Evolutionary conservation across 2,113 vertebrate genomes (phyloP).

Genomic region (Scalopus aquaticus): DNA sequence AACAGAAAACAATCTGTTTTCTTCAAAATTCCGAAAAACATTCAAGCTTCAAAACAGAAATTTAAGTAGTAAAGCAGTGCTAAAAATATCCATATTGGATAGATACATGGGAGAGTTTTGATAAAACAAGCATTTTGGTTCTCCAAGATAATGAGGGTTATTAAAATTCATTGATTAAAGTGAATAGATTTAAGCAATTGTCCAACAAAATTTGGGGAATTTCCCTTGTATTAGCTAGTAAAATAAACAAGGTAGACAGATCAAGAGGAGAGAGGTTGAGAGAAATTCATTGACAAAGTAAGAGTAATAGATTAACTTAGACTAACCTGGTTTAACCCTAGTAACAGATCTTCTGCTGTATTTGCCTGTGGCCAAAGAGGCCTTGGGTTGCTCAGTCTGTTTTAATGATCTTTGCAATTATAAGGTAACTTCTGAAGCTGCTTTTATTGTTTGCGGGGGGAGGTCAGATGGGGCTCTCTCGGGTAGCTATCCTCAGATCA

Average conservation of each 20-base stretch:
- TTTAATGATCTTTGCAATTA: slow-evolving; percentile 35
- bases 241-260: slow-evolving; percentile 38
- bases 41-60: slow-evolving; percentile 24
- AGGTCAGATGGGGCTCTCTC: neutral
- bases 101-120: slow-evolving; percentile 1
- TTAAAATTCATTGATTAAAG: slow-evolving; percentile 46
- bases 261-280: neutral
- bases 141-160: neutral
- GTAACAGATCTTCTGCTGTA: neutral
- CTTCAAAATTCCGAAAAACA: slow-evolving; percentile 34
- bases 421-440: slow-evolving; percentile 8
- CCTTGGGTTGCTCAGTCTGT: neutral
- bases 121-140: slow-evolving; percentile 28
- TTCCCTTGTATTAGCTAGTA: slow-evolving; percentile 19
- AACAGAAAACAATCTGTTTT: slow-evolving; percentile 50
- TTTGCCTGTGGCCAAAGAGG: neutral
- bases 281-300: slow-evolving; percentile 14
- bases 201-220: slow-evolving; percentile 8
- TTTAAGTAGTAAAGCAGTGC: slow-evolving; percentile 30
- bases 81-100: slow-evolving; percentile 41
- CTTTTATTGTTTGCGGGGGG: neutral
- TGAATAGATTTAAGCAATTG: slow-evolving; percentile 31
- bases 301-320: slow-evolving; percentile 14
- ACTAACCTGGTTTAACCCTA: slow-evolving; percentile 15
- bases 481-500: neutral